Evolutionary conservation across 2,888 invertebrate genomes (phyloP).

Genomic region (Trachelus tabidus): DNA sequence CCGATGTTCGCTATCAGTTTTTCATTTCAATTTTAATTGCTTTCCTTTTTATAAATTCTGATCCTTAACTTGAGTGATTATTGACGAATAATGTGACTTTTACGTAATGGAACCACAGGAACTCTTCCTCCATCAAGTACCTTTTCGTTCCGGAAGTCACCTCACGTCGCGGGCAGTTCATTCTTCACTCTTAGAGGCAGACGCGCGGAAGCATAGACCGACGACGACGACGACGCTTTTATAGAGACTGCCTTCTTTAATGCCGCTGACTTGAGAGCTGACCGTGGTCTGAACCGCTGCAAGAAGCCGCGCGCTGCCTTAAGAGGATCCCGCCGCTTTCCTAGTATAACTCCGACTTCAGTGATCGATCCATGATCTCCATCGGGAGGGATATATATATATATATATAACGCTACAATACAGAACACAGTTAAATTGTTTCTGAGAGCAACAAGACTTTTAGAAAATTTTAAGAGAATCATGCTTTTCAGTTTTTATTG

Average conservation of each 20-base stretch:
- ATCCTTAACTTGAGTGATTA: too few species aligned
- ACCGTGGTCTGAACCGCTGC: constrained; percentile 18
- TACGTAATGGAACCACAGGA: too few species aligned
- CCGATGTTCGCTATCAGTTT: too few species aligned
- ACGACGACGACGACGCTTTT: constrained; percentile 6
- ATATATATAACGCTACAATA: background rate
- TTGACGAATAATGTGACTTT: too few species aligned
- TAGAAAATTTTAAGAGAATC: background rate
- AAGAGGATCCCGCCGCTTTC: constrained; percentile 47
- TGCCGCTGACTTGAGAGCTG: background rate
- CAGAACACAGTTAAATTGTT: background rate
- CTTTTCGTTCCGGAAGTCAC: constrained; percentile 38
- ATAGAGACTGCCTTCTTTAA: constrained; percentile 5
- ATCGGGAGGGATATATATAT: background rate
- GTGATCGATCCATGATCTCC: constrained; percentile 23
- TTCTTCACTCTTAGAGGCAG: constrained; percentile 44
- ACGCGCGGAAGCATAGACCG: constrained; percentile 9
- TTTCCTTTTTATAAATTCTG: too few species aligned
- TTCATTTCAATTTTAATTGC: too few species aligned
- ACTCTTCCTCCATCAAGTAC: too few species aligned
- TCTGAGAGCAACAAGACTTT: background rate
- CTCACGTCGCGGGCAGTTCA: constrained; percentile 49
- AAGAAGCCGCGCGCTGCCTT: constrained; percentile 47
- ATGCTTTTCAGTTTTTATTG: too few species aligned
- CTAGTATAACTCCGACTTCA: constrained; percentile 36